Evolutionary conservation across 2,888 invertebrate species (phyloP), one percentile per base, ranked within the genome.

Genomic region (Drosophila maculinotata): DNA sequence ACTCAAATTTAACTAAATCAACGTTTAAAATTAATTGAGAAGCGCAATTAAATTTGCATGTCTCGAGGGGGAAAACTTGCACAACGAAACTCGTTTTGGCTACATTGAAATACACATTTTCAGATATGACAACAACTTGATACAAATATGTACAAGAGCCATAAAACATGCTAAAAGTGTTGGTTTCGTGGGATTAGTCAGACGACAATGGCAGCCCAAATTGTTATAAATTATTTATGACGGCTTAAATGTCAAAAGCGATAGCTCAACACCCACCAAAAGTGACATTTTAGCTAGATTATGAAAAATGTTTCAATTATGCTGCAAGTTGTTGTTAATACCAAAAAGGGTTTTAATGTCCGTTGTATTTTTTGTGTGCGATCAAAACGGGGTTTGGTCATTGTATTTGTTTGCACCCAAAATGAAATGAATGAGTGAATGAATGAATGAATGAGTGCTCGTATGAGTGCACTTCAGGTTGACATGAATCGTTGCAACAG

Each of bases 11-110:
- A 74, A 73, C 59, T 51, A 69, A 79, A 69, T 41, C 56, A 42
- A 42, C 67, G 77, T 47, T 75, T 57, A 26, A 76, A 80, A 76
- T 79, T 80, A 80, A 83, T 81, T 78, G 78, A 76, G 33, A 36
- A 42, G 20, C 51, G 44, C 74, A 71, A 63, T 71, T 64, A 54
- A 74, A 58, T 74, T 74, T 67, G 72, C 72, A 72, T 64, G n/a
- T 51, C 49, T 12, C 7, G 35, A 14, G 38, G 59, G 59, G 25
- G 8, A 41, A 51, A 53, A 42, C 26, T 12, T 23, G 25, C 20
- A n/a, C 17, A 47, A 38, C 15, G 5, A 64, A 72, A 64, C 70
- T 62, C n/a, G 71, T 59, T n/a, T 72, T 36, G 47, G 15, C 41
- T 47, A 41, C 68, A 47, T 36, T 39, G 41, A 41, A 38, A 38